Percentiles rank a stretch among this genome's conserved stretches.
phyloP scores from a whole-genome alignment of 2,888 invertebrate species.

The Pharmacophagus antenor region DNA sequence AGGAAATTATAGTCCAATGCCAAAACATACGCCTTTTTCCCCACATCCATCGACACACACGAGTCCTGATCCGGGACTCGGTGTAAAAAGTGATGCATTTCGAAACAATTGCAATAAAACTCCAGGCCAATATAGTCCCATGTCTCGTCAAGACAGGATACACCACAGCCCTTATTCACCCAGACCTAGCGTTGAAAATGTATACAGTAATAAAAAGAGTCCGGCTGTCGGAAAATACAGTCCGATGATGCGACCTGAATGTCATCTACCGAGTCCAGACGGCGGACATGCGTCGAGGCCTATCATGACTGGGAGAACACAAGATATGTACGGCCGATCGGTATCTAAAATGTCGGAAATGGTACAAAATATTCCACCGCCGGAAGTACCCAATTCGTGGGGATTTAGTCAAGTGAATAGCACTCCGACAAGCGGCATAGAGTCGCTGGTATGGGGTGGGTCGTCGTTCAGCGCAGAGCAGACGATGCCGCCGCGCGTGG shows the following conservation, averaged over 20 bases:
- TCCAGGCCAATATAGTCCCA: slow-evolving; percentile 70
- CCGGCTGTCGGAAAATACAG: slow-evolving; percentile 70
- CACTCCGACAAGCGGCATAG: slow-evolving; percentile 50
- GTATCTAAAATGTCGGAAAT: slow-evolving; percentile 55
- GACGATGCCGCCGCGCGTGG: slow-evolving; percentile 43
- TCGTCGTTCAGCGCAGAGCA: slow-evolving; percentile 47
- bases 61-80: slow-evolving; percentile 67
- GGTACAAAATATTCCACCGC: slow-evolving; percentile 48
- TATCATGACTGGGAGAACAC: slow-evolving; percentile 44
- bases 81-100: slow-evolving; percentile 57
- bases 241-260: slow-evolving; percentile 68
- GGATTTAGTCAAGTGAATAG: slow-evolving; percentile 53
- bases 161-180: slow-evolving; percentile 73
- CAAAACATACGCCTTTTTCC: slow-evolving; percentile 71
- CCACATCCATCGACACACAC: slow-evolving; percentile 71
- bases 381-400: slow-evolving; percentile 59
- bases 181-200: slow-evolving; percentile 63
- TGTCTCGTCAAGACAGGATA: slow-evolving; percentile 68
- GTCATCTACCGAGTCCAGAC: slow-evolving; percentile 68
- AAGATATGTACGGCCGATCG: slow-evolving; percentile 56
- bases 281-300: slow-evolving; percentile 50
- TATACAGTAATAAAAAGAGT: slow-evolving; percentile 64
- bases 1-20: slow-evolving; percentile 73
- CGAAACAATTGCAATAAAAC: slow-evolving; percentile 62
- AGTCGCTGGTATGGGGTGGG: slow-evolving; percentile 64